phyloP scores from a whole-genome alignment of 2,888 invertebrate species.

The Osedax frankpressi region DNA sequence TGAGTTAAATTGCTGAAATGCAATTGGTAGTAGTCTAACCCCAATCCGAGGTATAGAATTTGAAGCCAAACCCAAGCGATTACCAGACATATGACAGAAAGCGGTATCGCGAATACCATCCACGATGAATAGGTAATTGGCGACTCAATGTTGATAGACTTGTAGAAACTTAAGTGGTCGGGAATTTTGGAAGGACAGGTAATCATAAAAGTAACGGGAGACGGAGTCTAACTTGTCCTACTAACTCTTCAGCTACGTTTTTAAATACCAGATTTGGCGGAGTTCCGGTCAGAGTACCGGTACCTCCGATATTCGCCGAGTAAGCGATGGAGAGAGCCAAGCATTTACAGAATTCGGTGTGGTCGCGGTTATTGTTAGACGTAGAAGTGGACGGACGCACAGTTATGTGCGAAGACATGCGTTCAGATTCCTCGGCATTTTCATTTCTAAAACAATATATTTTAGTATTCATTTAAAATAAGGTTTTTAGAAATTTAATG shows the following conservation, averaged over 20 bases:
- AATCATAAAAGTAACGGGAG: too few relatives aligned
- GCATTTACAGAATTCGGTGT: conserved; percentile 6
- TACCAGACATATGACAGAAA: conserved; percentile 35
- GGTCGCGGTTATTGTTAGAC: neutral
- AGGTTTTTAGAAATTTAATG: too few relatives aligned
- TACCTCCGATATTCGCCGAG: conserved; percentile 23
- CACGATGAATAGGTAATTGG: conserved; percentile 37
- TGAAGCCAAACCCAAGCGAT: conserved; percentile 35
- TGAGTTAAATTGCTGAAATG: too few relatives aligned
- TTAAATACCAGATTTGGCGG: conserved; percentile 23
- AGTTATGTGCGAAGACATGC: too few relatives aligned
- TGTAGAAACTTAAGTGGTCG: neutral
- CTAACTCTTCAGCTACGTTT: conserved; percentile 18
- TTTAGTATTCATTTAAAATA: too few relatives aligned
- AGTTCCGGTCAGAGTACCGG: conserved; percentile 23
- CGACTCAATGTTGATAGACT: conserved; percentile 16
- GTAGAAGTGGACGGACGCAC: neutral
- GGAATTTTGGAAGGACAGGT: too few relatives aligned
- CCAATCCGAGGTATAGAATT: conserved; percentile 18
- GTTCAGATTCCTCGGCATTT: too few relatives aligned
- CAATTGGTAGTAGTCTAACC: too few relatives aligned
- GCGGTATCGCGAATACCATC: conserved; percentile 34
- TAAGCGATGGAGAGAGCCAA: conserved; percentile 19
- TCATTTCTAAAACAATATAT: too few relatives aligned
- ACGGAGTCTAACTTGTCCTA: too few relatives aligned